Base-by-base conservation (phyloP, 2,888 invertebrate species). In the Oscheius myriophilus region DNA sequence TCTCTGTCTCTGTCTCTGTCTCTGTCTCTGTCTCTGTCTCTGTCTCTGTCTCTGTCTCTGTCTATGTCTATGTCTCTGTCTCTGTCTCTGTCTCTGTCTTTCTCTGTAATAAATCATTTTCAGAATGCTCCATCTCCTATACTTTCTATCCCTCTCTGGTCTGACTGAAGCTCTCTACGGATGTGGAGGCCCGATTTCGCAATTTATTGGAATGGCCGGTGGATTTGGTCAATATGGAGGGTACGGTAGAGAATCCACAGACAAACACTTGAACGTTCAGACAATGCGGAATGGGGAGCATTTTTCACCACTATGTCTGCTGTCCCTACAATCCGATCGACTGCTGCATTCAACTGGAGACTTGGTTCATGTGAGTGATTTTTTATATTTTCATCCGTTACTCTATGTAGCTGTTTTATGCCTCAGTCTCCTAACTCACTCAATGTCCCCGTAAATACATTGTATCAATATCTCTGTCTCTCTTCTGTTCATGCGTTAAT, bases 301-400 rank as follows among this genome's bases (percentile, higher is more conserved):
- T 82, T 25, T 81, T 82, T 64, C 80, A 82, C 45, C 78, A 76
- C 62, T 82, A 76, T 74, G 69, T 71, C 25, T 82, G 82, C 55
- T 82, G 82, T 54, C 79, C 78, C 21, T 80, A 82, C 67, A 78
- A 73, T 54, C 78, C 77, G 1, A 70, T 75, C 52, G 81, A 82
- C 54, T 82, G 82, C 69, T 82, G 82, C 67, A 64, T 82, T 52
- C 76, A 79, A 51, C 66, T 82, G 63, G 80, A 82, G 43, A 73
- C 79, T 1, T 82, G 82, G 82, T 71, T 79, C 23, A 78, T 82
- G 82, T 82, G 42, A 73, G 82, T 82, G n/a, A n/a, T n/a, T n/a
- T n/a, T n/a, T n/a, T n/a, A n/a, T n/a, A n/a, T n/a, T n/a, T n/a
- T n/a, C n/a, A n/a, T n/a, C n/a, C n/a, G n/a, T n/a, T n/a, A n/a